Evolutionary conservation across 2,113 vertebrate species (phyloP), one percentile per base, ranked within the genome.

Genomic region (Rissa tridactyla): DNA sequence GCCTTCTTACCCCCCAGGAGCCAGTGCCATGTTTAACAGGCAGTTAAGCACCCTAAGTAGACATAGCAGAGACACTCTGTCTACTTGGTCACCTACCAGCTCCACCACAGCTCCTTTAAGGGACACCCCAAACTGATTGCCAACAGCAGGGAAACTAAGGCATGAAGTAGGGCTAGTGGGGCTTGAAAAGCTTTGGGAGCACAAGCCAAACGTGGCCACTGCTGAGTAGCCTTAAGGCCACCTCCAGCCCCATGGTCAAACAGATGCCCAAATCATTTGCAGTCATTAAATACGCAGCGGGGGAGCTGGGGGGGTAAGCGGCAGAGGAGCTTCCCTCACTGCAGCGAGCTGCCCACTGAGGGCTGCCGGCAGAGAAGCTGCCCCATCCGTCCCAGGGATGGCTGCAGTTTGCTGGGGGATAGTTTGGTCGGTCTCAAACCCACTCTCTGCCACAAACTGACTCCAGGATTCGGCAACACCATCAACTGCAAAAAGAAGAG

Each of bases 41-140:
- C 21, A 85, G 44, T 1, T 75, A 27, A 91, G 65, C 42, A 71
- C 30, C 23, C 49, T 30, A 62, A 73, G 30, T 1, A 75, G 52
- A 47, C 23, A 42, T 0, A 76, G 34, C 44, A 3, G 2, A 82
- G 36, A 47, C 26, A 68, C 6, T 6, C 15, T 2, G 2, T 17
- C 46, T 73, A 19, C 47, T 38, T 64, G 7, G n/a, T 49, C 49
- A 66, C 27, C 32, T 49, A 58, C 64, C 51, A 88, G 27, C 51
- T 92, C 42, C 47, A 73, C 15, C 27, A 69, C 15, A 66, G 46
- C 15, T 66, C 42, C 30, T n/a, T 58, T 32, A 80, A 80, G 80
- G 34, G 77, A 62, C 32, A 69, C 10, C 42, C 13, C 7, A 81
- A 80, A 49, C 19, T 14, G 64, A n/a, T 8, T 61, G 72, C 51